Evolutionary conservation across 1,140 invertebrate genomes (phyloP), one percentile per base, ranked within the genome.

Genomic region (Colletes gigas): DNA sequence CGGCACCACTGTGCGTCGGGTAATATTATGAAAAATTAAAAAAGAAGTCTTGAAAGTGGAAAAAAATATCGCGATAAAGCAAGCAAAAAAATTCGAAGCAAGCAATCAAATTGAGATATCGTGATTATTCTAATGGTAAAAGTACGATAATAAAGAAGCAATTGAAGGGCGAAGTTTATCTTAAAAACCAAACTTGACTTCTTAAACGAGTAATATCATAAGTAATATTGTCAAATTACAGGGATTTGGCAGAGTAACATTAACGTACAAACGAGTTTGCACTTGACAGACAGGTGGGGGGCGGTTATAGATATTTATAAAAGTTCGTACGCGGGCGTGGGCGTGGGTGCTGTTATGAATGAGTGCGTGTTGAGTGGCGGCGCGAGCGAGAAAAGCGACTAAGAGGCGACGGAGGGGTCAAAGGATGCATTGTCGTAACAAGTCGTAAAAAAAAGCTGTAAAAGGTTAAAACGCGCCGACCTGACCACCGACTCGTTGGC

Each of bases 351-450:
- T 47, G 41, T 62, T 15, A 44, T 12, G 63, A 47, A 30, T 62
- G 55, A 72, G 55, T 52, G 52, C 50, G 15, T 66, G 50, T 39
- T 15, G 57, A 47, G 74, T n/a, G 12, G 54, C 30, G 14, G 47
- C 57, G 66, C 67, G 67, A 54, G 59, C n/a, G 57, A 39, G 21
- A 78, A 71, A 71, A 7, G 54, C n/a, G 41, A 66, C 21, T 44
- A 72, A 60, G 30, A 65, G 30, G 57, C 30, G 83, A 80, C 82
- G 59, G 73, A 2, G 82, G 59, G 44, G 82, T 83, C 76, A 70
- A 84, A 77, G 70, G 76, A 74, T 60, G 76, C 65, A 83, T 74
- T 70, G 65, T 80, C 76, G 76, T 79, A 83, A 79, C 69, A 59
- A 84, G 66, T 70, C 75, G 66, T 80, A 81, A 83, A 65, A 47